Evolutionary conservation across 2,797 vertebrate species (phyloP).

Genomic region (Nyctibius grandis): DNA sequence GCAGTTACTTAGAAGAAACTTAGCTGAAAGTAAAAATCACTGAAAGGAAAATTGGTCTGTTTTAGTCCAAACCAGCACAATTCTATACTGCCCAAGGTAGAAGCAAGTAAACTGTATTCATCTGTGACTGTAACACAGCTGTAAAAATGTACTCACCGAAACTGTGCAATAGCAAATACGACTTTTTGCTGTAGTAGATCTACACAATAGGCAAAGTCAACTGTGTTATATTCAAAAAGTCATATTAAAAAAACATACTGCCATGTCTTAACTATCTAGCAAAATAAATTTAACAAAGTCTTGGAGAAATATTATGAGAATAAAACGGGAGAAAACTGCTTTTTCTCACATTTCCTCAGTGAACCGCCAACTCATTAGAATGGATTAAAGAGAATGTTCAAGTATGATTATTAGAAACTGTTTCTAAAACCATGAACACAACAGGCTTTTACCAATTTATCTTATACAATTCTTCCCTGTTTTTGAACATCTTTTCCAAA

Average conservation of each 20-base stretch:
- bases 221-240: background rate
- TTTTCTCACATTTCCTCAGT: background rate
- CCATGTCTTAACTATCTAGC: background rate
- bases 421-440: background rate
- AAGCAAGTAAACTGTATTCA: background rate
- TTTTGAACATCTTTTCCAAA: background rate
- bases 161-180: background rate
- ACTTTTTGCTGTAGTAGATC: background rate
- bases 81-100: background rate
- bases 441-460: background rate
- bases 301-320: background rate
- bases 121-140: background rate
- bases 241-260: background rate
- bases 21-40: too few relatives aligned
- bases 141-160: background rate
- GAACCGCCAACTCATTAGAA: background rate
- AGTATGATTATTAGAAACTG: background rate
- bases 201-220: background rate
- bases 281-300: background rate
- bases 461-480: accelerated
- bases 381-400: background rate
- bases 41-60: too few relatives aligned
- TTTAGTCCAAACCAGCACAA: too few relatives aligned
- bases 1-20: too few relatives aligned
- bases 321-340: background rate